Evolutionary conservation across 2,888 invertebrate species (phyloP).

Genomic region (Acleris emargana): DNA sequence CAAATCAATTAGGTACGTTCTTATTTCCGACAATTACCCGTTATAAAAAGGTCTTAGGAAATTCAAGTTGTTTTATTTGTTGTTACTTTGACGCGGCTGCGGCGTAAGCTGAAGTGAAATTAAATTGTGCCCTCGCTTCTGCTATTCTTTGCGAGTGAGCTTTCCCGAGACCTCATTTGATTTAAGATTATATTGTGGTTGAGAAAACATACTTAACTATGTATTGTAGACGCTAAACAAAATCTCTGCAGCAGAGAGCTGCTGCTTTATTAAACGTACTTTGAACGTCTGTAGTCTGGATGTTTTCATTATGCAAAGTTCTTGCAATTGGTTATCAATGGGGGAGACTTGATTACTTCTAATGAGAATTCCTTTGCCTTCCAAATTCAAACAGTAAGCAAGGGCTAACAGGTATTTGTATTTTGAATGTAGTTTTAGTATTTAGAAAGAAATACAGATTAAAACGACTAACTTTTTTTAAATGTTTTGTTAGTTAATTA

Average conservation of each 20-base stretch:
- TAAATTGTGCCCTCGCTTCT: slow-evolving; percentile 30
- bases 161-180: slow-evolving; percentile 32
- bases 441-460: neutral
- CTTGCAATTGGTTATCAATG: no score
- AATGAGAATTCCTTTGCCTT: no score
- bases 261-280: neutral
- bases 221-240: slow-evolving; percentile 10
- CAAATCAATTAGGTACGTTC: neutral
- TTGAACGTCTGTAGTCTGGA: neutral
- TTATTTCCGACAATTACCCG: slow-evolving; percentile 5
- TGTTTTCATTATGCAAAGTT: neutral
- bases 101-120: slow-evolving; percentile 31
- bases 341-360: no score
- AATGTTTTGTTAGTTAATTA: neutral
- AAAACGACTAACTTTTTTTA: neutral
- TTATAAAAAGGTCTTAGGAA: slow-evolving; percentile 13
- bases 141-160: slow-evolving; percentile 28
- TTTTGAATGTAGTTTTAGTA: neutral
- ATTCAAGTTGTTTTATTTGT: slow-evolving; percentile 25
- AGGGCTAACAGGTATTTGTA: no score
- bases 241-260: neutral
- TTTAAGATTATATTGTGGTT: slow-evolving; percentile 33
- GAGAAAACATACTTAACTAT: slow-evolving; percentile 22
- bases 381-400: no score
- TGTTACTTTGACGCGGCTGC: slow-evolving; percentile 26